Evolutionary conservation across 1,140 invertebrate genomes (phyloP), one percentile per base, ranked within the genome.

Genomic region (Trypoxylus dichotomus): DNA sequence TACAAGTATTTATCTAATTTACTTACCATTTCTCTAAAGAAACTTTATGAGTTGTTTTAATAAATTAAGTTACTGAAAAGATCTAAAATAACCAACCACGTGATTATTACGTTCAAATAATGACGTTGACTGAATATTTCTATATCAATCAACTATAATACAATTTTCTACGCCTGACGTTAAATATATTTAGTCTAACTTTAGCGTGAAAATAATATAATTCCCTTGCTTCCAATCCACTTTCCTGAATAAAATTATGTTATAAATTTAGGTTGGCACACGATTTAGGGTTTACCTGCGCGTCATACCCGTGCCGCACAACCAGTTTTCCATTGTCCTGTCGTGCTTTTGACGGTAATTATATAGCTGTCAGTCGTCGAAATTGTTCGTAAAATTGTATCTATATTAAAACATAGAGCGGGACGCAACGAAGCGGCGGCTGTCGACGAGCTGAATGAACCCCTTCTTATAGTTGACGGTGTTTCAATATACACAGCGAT

Each of bases 311-410:
- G 13, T 1, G 13, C 47, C 47, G 15, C 15, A 54, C 47, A 54
- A 19, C 19, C 5, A 54, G 47, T 5, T 54, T 54, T 54, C 19
- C 15, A 54, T 54, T 19, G 47, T 54, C 47, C 47, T 15, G 47
- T n/a, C 47, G 47, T n/a, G 47, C 15, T 54, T 54, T 54, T 19
- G 47, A 54, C 47, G 15, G 47, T 54, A 54, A 54, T 54, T 54
- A 54, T 54, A 54, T 54, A 54, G 47, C 47, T 54, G 47, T 54
- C 47, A 54, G 47, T 54, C 47, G 15, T 54, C 47, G 47, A 54
- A 54, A 54, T 54, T 54, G 47, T 54, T 54, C 47, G 47, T 54
- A 54, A 54, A 54, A 54, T 54, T 54, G 47, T 54, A 54, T 54
- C 47, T 54, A 54, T 54, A 54, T 54, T 54, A 54, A 54, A 54